Evolutionary conservation across 1,140 invertebrate species (phyloP).

Genomic region (Drosophila ambigua): DNA sequence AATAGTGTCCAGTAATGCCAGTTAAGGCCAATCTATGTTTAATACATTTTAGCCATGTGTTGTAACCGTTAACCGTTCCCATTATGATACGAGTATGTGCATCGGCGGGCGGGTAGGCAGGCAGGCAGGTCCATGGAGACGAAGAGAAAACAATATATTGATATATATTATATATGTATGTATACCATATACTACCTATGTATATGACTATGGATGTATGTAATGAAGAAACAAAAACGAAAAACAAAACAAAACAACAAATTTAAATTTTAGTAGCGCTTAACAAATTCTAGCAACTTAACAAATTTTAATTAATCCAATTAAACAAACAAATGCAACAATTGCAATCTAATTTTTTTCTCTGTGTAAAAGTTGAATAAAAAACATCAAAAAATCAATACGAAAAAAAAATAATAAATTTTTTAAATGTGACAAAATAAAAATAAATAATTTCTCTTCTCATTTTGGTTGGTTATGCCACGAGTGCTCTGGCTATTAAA

Average conservation of each 20-base stretch:
- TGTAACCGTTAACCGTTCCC: slow-evolving; percentile 47
- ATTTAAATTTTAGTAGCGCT: slow-evolving; percentile 82
- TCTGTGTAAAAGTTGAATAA: slow-evolving; percentile 81
- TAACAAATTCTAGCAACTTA: slow-evolving; percentile 82
- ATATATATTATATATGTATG: slow-evolving; percentile 34
- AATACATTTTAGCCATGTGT: slow-evolving; percentile 52
- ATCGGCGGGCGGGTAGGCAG: no score
- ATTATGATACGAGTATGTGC: slow-evolving; percentile 19
- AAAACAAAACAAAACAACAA: slow-evolving; percentile 54
- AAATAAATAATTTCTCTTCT: background rate
- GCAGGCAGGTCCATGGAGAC: background rate
- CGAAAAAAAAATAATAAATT: slow-evolving; percentile 44
- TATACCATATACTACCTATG: slow-evolving; percentile 43
- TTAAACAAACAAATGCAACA: slow-evolving; percentile 71
- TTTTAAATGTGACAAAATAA: slow-evolving; percentile 68
- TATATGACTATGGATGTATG: slow-evolving; percentile 53
- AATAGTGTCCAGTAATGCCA: slow-evolving; percentile 1
- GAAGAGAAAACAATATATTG: slow-evolving; percentile 43
- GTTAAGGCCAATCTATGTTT: slow-evolving; percentile 55
- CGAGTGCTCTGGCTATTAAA: background rate
- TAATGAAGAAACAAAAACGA: slow-evolving; percentile 23
- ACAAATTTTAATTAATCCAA: slow-evolving; percentile 83
- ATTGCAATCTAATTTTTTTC: slow-evolving; percentile 75
- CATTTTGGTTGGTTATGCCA: no score
- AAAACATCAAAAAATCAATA: slow-evolving; percentile 50